Conservation (phyloP, 2,888 invertebrate genomes). For the Stenolophus ochropezus region DNA sequence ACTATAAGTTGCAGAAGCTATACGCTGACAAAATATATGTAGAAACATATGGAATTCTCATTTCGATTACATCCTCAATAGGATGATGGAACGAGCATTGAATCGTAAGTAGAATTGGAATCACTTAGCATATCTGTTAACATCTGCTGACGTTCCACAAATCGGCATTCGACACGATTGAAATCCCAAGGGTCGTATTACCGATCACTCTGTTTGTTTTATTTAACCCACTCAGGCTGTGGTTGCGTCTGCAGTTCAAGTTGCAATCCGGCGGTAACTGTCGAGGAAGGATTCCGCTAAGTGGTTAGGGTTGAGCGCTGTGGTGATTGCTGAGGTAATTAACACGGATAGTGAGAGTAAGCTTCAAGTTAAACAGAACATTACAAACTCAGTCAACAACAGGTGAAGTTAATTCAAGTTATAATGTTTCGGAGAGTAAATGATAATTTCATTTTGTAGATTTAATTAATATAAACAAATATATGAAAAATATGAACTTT, state of each 20-base stretch:
- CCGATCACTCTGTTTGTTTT: constrained; percentile 54
- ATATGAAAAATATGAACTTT: too few species aligned
- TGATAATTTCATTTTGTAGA: too few species aligned
- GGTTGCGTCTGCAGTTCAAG: background rate
- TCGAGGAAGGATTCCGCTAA: background rate
- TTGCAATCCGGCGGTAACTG: background rate
- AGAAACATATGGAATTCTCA: too few species aligned
- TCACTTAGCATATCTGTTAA: background rate
- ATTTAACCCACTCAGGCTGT: constrained; percentile 46
- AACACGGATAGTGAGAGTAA: background rate
- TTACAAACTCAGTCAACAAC: too few species aligned
- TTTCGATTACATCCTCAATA: too few species aligned
- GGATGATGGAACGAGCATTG: too few species aligned
- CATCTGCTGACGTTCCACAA: constrained; percentile 1
- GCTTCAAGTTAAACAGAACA: background rate
- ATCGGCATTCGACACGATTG: constrained; percentile 3
- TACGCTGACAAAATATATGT: too few species aligned
- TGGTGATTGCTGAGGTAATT: background rate
- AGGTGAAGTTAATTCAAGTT: too few species aligned
- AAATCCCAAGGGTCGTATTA: constrained; percentile 54
- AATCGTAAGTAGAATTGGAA: too few species aligned
- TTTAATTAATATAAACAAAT: too few species aligned
- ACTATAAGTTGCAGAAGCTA: too few species aligned
- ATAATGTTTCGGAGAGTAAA: too few species aligned
- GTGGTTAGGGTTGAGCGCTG: background rate